phyloP scores from a whole-genome alignment of 1,140 invertebrate species.

The Armadillidium nasatum region DNA sequence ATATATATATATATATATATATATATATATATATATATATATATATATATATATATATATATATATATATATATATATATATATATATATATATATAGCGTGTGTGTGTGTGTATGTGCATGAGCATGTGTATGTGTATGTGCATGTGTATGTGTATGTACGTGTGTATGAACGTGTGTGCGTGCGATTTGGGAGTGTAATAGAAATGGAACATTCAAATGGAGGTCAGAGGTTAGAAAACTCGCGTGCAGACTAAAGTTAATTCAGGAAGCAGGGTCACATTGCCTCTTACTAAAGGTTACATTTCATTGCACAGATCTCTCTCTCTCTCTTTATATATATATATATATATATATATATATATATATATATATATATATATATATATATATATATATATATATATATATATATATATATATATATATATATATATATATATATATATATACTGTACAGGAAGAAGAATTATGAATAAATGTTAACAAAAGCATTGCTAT shows the following conservation, averaged over 20 bases:
- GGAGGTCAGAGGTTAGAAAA: neutral
- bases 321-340: no score
- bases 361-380: constrained; percentile 6
- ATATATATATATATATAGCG: no score
- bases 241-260: neutral
- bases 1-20: no score
- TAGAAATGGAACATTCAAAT: neutral
- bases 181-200: no score
- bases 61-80: no score
- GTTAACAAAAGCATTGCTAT: no score
- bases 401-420: neutral
- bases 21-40: no score
- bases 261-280: neutral
- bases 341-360: constrained; percentile 6
- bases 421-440: constrained; percentile 6
- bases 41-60: no score
- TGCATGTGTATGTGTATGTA: no score
- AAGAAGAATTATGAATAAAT: neutral
- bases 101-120: no score
- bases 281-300: neutral
- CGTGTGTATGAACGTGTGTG: no score
- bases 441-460: neutral
- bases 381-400: neutral
- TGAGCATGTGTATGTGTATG: no score
- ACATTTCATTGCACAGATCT: neutral